Evolutionary conservation across 2,113 vertebrate species (phyloP).

Genomic region (Sigmodon hispidus): DNA sequence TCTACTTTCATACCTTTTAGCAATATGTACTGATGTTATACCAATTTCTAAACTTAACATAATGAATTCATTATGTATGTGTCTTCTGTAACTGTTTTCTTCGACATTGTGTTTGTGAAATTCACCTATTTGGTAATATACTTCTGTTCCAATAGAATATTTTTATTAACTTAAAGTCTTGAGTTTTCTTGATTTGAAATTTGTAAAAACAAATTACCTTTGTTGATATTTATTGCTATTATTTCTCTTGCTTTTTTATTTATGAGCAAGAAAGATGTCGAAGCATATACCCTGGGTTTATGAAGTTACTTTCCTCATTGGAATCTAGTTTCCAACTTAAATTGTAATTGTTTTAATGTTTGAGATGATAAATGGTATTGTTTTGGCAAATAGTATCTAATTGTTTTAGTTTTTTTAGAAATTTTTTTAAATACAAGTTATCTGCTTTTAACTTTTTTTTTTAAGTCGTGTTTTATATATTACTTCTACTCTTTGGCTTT

Average conservation of each 20-base stretch:
- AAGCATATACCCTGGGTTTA: not conserved
- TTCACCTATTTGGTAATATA: conserved; percentile 33
- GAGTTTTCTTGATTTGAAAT: conserved; percentile 40
- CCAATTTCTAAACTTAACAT: conserved; percentile 34
- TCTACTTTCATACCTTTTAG: conserved; percentile 46
- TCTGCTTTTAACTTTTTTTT: not conserved
- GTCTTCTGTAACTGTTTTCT: conserved; percentile 38
- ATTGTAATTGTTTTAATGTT: conserved; percentile 41
- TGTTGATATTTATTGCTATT: conserved; percentile 48
- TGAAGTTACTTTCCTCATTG: conserved; percentile 36
- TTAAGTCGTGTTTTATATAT: not conserved
- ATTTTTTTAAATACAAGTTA: conserved; percentile 9
- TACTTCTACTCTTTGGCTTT: conserved; percentile 14
- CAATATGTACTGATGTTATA: conserved; percentile 1
- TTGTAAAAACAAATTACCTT: conserved; percentile 39
- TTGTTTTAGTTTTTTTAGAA: conserved; percentile 40
- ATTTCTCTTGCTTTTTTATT: conserved; percentile 38
- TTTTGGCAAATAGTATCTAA: conserved; percentile 55
- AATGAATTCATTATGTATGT: conserved; percentile 22
- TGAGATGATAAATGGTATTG: conserved; percentile 44
- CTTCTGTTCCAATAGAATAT: conserved; percentile 18
- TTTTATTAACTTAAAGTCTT: conserved; percentile 26
- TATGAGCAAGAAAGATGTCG: conserved; percentile 19
- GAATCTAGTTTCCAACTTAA: conserved; percentile 54
- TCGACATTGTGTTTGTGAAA: conserved; percentile 25